phyloP scores from a whole-genome alignment of 1,140 invertebrate genomes.

The Magallana angulata region DNA sequence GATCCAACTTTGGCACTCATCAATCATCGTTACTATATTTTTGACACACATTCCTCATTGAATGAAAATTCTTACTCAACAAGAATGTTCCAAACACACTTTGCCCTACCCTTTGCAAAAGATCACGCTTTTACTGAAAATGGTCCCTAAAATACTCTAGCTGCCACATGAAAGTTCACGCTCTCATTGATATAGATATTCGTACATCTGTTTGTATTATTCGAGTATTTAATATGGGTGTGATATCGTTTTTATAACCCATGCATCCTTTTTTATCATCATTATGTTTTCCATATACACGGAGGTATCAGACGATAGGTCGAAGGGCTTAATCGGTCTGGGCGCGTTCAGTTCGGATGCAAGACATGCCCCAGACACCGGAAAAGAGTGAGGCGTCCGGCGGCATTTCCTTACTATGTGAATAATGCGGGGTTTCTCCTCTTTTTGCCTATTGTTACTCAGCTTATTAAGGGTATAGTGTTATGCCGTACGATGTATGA shows the following conservation, averaged over 20 bases:
- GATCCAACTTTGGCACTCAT: background rate
- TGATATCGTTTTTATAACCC: background rate
- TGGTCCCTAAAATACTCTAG: too few relatives aligned
- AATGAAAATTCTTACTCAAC: too few relatives aligned
- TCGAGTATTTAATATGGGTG: background rate
- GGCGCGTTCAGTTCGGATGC: conserved; percentile 19
- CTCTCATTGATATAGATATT: background rate
- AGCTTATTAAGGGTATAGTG: background rate
- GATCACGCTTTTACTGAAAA: too few relatives aligned
- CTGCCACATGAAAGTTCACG: too few relatives aligned
- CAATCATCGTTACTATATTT: background rate
- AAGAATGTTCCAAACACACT: too few relatives aligned
- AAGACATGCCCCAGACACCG: conserved; percentile 28
- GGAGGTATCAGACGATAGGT: background rate
- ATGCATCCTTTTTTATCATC: background rate
- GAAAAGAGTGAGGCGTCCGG: conserved; percentile 14
- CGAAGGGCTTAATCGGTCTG: conserved; percentile 12
- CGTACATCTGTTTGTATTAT: conserved; percentile 18
- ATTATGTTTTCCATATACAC: background rate
- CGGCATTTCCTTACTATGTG: conserved; percentile 11
- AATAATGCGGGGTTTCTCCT: background rate
- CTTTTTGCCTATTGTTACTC: background rate
- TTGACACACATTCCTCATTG: background rate
- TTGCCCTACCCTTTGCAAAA: too few relatives aligned
- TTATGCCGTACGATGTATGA: background rate